phyloP scores from a whole-genome alignment of 2,888 invertebrate genomes.

The Acronicta leporina region DNA sequence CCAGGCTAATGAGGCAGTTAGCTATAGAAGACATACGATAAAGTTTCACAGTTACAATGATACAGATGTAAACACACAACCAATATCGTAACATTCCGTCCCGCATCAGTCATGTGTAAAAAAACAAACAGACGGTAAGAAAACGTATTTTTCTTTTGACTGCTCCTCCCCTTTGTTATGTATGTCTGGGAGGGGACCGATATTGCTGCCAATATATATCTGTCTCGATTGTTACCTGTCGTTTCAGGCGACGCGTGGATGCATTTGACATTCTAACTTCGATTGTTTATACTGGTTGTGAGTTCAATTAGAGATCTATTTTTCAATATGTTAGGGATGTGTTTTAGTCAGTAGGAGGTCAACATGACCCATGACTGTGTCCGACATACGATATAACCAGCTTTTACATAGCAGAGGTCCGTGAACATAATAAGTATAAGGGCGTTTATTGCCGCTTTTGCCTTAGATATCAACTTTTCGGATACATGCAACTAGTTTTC shows the following conservation, averaged over 20 bases:
- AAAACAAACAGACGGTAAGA: constrained; percentile 37
- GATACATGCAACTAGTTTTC: too few species aligned
- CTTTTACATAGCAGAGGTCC: too few species aligned
- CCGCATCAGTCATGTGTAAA: constrained; percentile 39
- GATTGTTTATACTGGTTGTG: constrained; percentile 20
- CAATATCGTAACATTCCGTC: constrained; percentile 11
- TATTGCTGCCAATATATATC: constrained; percentile 36
- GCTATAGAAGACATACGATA: neutral
- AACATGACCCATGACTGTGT: too few species aligned
- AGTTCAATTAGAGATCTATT: too few species aligned
- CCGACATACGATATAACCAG: too few species aligned
- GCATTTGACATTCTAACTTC: constrained; percentile 36
- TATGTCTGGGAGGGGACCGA: constrained; percentile 22
- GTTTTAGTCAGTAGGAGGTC: neutral
- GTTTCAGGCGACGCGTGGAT: constrained; percentile 32
- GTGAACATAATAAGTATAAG: too few species aligned
- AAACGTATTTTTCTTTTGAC: constrained; percentile 33
- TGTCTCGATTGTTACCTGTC: constrained; percentile 30
- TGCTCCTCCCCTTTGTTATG: constrained; percentile 16
- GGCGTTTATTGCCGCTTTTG: too few species aligned
- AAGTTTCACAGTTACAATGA: neutral
- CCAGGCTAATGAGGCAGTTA: too few species aligned
- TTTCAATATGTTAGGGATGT: too few species aligned
- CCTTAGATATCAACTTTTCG: too few species aligned
- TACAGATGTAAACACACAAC: constrained; percentile 6